These are phyloP conservation scores for Ceratina australensis DNA, from an alignment of 1,140 invertebrate genomes.

Conservation along the genomic window DNA sequence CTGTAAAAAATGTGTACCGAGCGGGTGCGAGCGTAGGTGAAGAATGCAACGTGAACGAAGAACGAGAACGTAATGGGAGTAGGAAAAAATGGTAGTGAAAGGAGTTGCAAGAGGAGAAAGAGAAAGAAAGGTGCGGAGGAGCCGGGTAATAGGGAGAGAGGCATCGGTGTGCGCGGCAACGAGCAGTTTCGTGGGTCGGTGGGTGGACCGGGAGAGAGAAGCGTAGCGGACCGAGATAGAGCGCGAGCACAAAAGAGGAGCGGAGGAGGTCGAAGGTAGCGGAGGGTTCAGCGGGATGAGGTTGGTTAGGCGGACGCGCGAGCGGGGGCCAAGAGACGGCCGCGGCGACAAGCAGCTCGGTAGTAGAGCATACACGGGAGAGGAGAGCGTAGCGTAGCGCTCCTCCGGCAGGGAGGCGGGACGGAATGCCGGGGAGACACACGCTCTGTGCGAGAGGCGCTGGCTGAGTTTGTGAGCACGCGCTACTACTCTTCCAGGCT, in stretches of 20 bases:
- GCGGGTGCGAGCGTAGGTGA: neutral
- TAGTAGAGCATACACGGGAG: constrained; percentile 41
- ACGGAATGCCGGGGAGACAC: constrained; percentile 31
- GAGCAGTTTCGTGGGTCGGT: constrained; percentile 63
- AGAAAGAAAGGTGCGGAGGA: constrained; percentile 31
- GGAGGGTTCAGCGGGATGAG: constrained; percentile 39
- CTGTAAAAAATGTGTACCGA: no score
- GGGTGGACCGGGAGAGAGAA: constrained; percentile 53
- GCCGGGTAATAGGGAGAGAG: constrained; percentile 55
- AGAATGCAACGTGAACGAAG: constrained; percentile 29
- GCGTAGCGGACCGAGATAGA: constrained; percentile 45
- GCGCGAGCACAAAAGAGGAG: constrained; percentile 9
- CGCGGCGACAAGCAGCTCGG: constrained; percentile 7
- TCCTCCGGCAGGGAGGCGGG: neutral
- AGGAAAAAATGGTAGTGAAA: constrained; percentile 7
- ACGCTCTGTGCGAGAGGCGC: constrained; percentile 55
- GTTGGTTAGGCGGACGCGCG: constrained; percentile 57
- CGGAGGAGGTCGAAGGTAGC: constrained; percentile 9
- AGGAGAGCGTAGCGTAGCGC: constrained; percentile 1
- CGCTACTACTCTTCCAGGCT: constrained; percentile 64
- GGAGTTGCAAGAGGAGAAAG: constrained; percentile 7
- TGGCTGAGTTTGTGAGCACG: constrained; percentile 66
- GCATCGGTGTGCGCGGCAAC: constrained; percentile 48
- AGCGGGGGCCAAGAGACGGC: constrained; percentile 38
- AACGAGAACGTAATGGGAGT: constrained; percentile 24